Evolutionary conservation across 2,113 vertebrate genomes (phyloP).

Genomic region (Balaeniceps rex): DNA sequence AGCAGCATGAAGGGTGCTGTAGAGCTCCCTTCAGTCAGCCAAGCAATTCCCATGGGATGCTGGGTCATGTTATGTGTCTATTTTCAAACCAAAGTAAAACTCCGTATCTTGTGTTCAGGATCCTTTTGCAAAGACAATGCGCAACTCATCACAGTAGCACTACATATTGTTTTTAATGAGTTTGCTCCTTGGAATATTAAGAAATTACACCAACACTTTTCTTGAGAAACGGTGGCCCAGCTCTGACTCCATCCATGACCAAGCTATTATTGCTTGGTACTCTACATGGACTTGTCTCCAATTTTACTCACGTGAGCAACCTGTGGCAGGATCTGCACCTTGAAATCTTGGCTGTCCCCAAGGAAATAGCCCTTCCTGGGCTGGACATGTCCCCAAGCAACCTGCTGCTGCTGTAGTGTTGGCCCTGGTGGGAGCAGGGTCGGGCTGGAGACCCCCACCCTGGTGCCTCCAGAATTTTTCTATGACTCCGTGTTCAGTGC

Average conservation of each 20-base stretch:
- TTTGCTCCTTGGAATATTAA: background rate
- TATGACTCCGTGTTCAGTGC: background rate
- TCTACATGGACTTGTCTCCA: background rate
- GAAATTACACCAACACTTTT: fast-evolving
- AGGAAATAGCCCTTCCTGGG: background rate
- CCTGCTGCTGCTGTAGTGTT: background rate
- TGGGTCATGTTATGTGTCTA: background rate
- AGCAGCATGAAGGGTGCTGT: background rate
- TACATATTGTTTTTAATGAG: fast-evolving
- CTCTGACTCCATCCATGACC: background rate
- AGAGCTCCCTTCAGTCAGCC: background rate
- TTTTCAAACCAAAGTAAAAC: background rate
- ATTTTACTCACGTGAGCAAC: background rate
- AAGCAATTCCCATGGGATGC: background rate
- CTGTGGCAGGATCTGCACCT: background rate
- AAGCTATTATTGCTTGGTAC: background rate
- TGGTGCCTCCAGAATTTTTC: background rate
- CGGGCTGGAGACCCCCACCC: background rate
- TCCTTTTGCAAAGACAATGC: background rate
- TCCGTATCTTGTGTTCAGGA: background rate
- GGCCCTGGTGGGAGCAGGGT: background rate
- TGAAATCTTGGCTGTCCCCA: background rate
- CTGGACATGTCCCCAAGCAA: background rate
- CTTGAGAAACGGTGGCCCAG: background rate
- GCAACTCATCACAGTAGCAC: background rate